A percentile compares a stretch with the other conserved stretches of the same genome.
These are phyloP conservation scores for Netelia melanura DNA, from an alignment of 2,888 invertebrate species.

Conservation along the genomic window DNA sequence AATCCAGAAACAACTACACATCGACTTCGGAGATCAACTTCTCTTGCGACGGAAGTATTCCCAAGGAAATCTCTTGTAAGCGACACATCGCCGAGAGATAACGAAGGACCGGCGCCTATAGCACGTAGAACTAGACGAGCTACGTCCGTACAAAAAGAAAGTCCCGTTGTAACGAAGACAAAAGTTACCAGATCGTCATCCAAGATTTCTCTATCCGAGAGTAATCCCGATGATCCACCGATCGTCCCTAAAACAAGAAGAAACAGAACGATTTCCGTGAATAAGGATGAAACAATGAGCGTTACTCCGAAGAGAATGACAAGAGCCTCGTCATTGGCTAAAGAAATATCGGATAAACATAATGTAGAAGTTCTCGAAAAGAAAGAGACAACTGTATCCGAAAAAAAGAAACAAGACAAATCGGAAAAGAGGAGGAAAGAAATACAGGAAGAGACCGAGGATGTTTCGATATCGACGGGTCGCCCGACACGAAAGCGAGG, in stretches of 20 bases:
- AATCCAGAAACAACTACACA: conserved; percentile 40
- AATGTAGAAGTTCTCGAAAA: conserved; percentile 9
- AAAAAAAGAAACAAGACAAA: conserved; percentile 9
- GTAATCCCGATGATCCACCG: conserved; percentile 54
- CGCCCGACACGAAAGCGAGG: conserved; percentile 70
- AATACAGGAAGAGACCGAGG: conserved; percentile 5
- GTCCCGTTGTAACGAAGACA: conserved; percentile 38
- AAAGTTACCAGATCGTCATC: conserved; percentile 59
- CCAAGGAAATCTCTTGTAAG: conserved; percentile 43
- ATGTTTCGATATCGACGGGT: not conserved
- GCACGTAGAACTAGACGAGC: conserved; percentile 76
- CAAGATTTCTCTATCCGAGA: conserved; percentile 47
- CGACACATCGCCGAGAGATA: conserved; percentile 30
- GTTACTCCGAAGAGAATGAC: conserved; percentile 55
- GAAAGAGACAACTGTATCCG: conserved; percentile 7
- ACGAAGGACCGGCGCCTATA: conserved; percentile 61
- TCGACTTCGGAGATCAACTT: conserved; percentile 64
- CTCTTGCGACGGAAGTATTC: conserved; percentile 69
- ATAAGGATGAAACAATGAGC: not conserved
- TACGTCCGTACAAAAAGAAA: conserved; percentile 74
- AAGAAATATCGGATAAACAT: conserved; percentile 57
- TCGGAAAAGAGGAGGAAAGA: conserved; percentile 33
- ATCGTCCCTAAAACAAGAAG: conserved; percentile 48
- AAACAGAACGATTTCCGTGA: conserved; percentile 45
- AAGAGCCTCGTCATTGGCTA: conserved; percentile 63